Percentiles rank a stretch among this genome's conserved stretches.
phyloP scores from a whole-genome alignment of 1,140 invertebrate genomes.

The Hyphantria cunea region DNA sequence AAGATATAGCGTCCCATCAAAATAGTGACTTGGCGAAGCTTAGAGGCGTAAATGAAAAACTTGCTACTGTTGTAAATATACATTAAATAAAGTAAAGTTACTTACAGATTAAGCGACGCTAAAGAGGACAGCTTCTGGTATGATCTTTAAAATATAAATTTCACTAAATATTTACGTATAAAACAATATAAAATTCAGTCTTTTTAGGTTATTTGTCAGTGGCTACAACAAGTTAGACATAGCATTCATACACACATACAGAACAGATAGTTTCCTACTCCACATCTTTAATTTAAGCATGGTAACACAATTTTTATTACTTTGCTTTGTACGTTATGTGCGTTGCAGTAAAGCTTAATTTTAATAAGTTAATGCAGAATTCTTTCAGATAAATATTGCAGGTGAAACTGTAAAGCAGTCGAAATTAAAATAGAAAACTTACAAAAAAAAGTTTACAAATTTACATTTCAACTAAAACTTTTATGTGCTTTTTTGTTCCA shows the following conservation, averaged over 20 bases:
- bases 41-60: constrained; percentile 6
- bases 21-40: constrained; percentile 21
- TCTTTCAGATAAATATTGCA: no score
- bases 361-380: no score
- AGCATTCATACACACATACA: no score
- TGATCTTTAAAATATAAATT: constrained; percentile 17
- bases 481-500: no score
- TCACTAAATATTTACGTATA: constrained; percentile 38
- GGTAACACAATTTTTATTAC: no score
- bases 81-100: constrained; percentile 3
- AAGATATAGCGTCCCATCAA: constrained; percentile 6
- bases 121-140: constrained; percentile 8
- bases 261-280: neutral
- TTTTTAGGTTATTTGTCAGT: constrained; percentile 52
- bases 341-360: no score
- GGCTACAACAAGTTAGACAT: constrained; percentile 20
- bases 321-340: no score
- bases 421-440: no score
- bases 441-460: no score
- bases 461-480: no score
- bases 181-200: constrained; percentile 56
- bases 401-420: no score
- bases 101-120: constrained; percentile 10
- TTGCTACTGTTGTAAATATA: neutral
- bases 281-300: neutral